Evolutionary conservation across 2,888 invertebrate genomes (phyloP).

Genomic region (Platycheirus rosarum): DNA sequence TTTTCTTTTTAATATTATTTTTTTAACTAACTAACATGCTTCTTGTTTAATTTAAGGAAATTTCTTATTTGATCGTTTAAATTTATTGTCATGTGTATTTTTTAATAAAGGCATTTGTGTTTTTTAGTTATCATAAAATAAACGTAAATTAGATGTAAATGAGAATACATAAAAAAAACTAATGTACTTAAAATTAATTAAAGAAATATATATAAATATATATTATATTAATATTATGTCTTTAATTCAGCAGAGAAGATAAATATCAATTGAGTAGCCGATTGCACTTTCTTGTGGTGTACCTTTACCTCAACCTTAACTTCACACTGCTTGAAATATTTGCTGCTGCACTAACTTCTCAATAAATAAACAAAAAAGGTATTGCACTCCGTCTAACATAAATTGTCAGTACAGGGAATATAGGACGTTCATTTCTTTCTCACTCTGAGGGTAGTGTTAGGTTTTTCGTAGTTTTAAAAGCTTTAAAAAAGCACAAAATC

Average conservation of each 20-base stretch:
- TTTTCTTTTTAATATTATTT: slow-evolving; percentile 18
- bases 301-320: no score
- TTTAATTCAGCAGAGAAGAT: neutral
- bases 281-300: no score
- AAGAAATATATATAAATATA: slow-evolving; percentile 71
- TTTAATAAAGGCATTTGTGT: slow-evolving; percentile 40
- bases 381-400: no score
- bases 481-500: no score
- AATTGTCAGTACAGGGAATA: no score
- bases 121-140: slow-evolving; percentile 65
- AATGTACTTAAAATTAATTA: slow-evolving; percentile 74
- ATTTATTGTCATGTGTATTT: slow-evolving; percentile 41
- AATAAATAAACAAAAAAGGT: no score
- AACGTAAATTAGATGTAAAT: slow-evolving; percentile 72
- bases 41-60: slow-evolving; percentile 29
- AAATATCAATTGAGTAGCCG: no score
- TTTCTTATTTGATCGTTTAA: slow-evolving; percentile 47
- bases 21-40: slow-evolving; percentile 15
- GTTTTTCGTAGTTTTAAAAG: no score
- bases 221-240: slow-evolving; percentile 57
- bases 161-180: slow-evolving; percentile 72
- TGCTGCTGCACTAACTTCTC: no score
- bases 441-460: no score
- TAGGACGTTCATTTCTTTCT: no score
- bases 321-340: no score